Evolutionary conservation across 2,113 vertebrate species (phyloP).

Genomic region (Carassius carassius): DNA sequence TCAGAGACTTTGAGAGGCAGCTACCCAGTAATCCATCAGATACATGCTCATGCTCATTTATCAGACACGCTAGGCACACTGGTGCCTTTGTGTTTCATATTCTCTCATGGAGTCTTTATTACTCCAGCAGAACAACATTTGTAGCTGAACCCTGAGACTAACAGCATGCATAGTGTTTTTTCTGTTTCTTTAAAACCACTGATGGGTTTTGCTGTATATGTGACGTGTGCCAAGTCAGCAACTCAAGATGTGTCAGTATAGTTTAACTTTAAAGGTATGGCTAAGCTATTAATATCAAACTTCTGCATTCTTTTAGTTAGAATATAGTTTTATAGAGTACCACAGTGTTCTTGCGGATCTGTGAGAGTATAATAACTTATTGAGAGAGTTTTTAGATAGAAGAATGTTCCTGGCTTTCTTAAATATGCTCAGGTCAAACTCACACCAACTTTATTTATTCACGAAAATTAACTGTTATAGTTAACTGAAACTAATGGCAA

Average conservation of each 20-base stretch:
- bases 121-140: neutral
- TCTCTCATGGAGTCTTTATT: slow-evolving; percentile 1
- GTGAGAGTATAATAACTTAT: neutral
- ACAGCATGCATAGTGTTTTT: neutral
- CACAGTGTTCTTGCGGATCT: neutral
- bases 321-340: neutral
- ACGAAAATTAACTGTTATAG: neutral
- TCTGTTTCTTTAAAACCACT: neutral
- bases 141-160: neutral
- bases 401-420: neutral
- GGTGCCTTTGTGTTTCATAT: slow-evolving; percentile 5
- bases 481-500: too few relatives aligned
- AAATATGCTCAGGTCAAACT: neutral
- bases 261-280: neutral
- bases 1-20: slow-evolving; percentile 21
- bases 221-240: neutral
- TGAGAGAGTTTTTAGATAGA: neutral
- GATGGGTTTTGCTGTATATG: neutral
- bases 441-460: neutral
- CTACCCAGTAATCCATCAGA: slow-evolving; percentile 46
- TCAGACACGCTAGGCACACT: slow-evolving; percentile 17
- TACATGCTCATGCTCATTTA: slow-evolving; percentile 35
- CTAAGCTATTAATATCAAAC: neutral
- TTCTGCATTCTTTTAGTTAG: neutral
- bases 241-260: neutral